Evolutionary conservation across 2,113 vertebrate species (phyloP).

Genomic region (Oenanthe oenanthe): DNA sequence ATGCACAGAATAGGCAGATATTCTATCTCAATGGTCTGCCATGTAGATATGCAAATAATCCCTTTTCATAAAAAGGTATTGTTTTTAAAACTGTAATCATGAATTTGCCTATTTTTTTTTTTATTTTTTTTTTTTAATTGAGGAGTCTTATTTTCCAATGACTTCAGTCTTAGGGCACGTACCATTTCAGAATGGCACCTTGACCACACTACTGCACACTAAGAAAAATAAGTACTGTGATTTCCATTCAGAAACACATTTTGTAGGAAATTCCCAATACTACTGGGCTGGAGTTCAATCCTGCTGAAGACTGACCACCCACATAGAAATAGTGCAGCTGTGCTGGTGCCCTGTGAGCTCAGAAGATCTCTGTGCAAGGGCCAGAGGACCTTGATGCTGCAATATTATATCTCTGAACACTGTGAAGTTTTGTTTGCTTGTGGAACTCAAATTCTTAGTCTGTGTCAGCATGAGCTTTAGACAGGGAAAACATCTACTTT

Average conservation of each 20-base stretch:
- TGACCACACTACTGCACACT: background rate
- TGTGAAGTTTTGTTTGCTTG: background rate
- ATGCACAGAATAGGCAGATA: background rate
- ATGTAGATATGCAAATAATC: background rate
- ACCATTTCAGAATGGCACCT: background rate
- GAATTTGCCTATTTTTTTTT: background rate
- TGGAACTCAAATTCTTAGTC: background rate
- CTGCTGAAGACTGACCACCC: background rate
- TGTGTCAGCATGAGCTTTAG: background rate
- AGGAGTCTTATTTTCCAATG: background rate
- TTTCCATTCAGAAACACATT: background rate
- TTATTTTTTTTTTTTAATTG: background rate
- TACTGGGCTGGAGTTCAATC: background rate
- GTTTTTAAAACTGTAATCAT: background rate
- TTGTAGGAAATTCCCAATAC: background rate
- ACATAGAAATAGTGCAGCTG: accelerated
- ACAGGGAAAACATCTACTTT: background rate
- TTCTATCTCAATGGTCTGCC: background rate
- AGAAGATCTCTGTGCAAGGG: background rate
- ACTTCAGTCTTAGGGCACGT: background rate
- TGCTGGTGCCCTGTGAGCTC: background rate
- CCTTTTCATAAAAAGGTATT: background rate
- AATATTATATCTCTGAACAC: background rate
- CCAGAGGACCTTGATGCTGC: background rate
- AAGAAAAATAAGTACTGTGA: background rate